Evolutionary conservation across 2,113 vertebrate genomes (phyloP).

Genomic region (Dicerorhinus sumatrensis): DNA sequence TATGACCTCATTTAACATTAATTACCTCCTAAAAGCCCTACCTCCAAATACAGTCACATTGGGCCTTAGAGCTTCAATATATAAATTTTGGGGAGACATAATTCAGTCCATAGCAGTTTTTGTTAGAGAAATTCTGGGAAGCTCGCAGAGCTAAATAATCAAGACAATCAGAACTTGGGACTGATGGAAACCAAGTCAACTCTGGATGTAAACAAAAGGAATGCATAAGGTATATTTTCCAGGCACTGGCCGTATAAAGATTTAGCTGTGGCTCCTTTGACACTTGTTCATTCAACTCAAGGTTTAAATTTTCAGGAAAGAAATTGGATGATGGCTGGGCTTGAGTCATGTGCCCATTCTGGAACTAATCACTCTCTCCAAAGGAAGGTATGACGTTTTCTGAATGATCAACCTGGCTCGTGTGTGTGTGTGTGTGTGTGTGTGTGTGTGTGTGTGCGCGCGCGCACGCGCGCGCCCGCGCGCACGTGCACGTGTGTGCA

Average conservation of each 20-base stretch:
- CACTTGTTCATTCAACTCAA: constrained; percentile 16
- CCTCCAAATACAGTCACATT: constrained; percentile 20
- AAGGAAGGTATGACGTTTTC: neutral
- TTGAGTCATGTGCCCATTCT: neutral
- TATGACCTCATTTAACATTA: neutral
- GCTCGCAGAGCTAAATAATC: neutral
- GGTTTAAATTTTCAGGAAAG: constrained; percentile 17
- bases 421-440: neutral
- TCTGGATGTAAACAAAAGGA: constrained; percentile 23
- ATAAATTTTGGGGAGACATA: neutral
- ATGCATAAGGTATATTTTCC: neutral
- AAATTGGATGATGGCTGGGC: neutral
- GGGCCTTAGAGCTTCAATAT: neutral
- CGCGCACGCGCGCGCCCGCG: too few species aligned
- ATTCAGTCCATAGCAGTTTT: neutral
- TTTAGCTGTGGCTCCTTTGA: constrained; percentile 24
- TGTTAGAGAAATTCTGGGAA: neutral
- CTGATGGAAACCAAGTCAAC: neutral
- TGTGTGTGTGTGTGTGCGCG: too few species aligned
- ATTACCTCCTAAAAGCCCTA: constrained; percentile 9
- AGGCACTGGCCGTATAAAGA: neutral
- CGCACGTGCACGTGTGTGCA: neutral
- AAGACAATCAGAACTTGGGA: constrained; percentile 28
- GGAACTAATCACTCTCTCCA: neutral
- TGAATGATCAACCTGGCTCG: neutral